phyloP scores from a whole-genome alignment of 1,140 invertebrate genomes.

The Drosophila mauritiana region DNA sequence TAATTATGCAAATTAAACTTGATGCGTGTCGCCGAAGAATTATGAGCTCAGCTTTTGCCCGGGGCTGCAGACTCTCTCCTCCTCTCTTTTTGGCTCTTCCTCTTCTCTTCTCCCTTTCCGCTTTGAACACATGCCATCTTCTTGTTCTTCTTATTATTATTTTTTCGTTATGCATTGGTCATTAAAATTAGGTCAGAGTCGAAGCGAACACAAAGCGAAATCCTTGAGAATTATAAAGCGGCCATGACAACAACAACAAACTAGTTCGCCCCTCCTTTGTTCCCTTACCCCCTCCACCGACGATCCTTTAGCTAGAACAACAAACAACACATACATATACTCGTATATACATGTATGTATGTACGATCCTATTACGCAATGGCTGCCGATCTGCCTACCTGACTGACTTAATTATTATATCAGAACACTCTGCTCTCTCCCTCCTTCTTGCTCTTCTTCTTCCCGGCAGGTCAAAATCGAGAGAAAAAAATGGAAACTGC shows the following conservation, averaged over 20 bases:
- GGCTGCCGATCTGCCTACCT: constrained; percentile 74
- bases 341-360: too few relatives aligned
- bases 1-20: constrained; percentile 79
- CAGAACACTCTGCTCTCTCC: constrained; percentile 37
- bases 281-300: constrained; percentile 18
- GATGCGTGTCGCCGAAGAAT: constrained; percentile 75
- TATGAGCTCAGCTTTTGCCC: constrained; percentile 51
- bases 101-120: not conserved
- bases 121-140: constrained; percentile 16
- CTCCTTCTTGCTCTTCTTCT: not conserved
- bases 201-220: constrained; percentile 44
- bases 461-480: constrained; percentile 46
- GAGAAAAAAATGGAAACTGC: constrained; percentile 50
- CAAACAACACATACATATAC: constrained; percentile 34
- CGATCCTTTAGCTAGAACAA: constrained; percentile 74
- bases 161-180: constrained; percentile 53
- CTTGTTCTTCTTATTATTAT: constrained; percentile 30
- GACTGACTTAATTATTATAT: constrained; percentile 78
- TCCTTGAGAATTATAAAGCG: constrained; percentile 42
- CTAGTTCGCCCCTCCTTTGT: constrained; percentile 64
- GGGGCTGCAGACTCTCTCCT: constrained; percentile 18
- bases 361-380: constrained; percentile 72
- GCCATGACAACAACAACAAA: constrained; percentile 42
- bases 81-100: not conserved
- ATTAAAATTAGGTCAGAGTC: constrained; percentile 77